Evolutionary conservation across 2,888 invertebrate genomes (phyloP).

Genomic region (Cheilosia vulpina): DNA sequence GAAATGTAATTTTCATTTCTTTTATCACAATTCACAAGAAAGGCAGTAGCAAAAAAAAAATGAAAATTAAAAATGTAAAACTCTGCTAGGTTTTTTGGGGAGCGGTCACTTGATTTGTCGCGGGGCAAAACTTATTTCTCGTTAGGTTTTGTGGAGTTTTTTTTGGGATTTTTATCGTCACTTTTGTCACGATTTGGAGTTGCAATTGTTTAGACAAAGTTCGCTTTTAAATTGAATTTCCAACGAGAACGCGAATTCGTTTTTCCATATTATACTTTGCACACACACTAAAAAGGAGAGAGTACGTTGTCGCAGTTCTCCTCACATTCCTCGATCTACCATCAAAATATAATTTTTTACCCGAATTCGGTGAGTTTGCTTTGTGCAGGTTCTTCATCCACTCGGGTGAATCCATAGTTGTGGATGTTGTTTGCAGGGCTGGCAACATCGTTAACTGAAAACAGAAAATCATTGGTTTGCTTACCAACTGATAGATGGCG

Average conservation of each 20-base stretch:
- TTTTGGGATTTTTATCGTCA: slow-evolving; percentile 13
- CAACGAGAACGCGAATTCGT: slow-evolving; percentile 62
- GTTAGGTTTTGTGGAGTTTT: slow-evolving; percentile 36
- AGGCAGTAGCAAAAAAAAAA: background rate
- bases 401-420: slow-evolving; percentile 50
- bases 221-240: slow-evolving; percentile 33
- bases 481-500: slow-evolving; percentile 35
- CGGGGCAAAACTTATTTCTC: slow-evolving; percentile 55
- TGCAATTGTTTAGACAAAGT: slow-evolving; percentile 14
- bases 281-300: slow-evolving; percentile 65
- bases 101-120: slow-evolving; percentile 63
- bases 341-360: slow-evolving; percentile 73
- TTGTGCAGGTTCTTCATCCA: slow-evolving; percentile 66
- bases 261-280: slow-evolving; percentile 60
- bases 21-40: slow-evolving; percentile 17
- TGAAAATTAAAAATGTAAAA: slow-evolving; percentile 45
- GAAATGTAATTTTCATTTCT: slow-evolving; percentile 51
- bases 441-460: slow-evolving; percentile 20
- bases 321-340: slow-evolving; percentile 73
- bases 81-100: slow-evolving; percentile 60
- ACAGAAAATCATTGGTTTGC: background rate
- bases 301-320: slow-evolving; percentile 70
- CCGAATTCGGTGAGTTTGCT: slow-evolving; percentile 66
- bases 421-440: slow-evolving; percentile 17
- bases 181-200: slow-evolving; percentile 27